These are phyloP conservation scores for Theristicus caerulescens DNA, from an alignment of 2,113 vertebrate genomes.

Conservation along the genomic window DNA sequence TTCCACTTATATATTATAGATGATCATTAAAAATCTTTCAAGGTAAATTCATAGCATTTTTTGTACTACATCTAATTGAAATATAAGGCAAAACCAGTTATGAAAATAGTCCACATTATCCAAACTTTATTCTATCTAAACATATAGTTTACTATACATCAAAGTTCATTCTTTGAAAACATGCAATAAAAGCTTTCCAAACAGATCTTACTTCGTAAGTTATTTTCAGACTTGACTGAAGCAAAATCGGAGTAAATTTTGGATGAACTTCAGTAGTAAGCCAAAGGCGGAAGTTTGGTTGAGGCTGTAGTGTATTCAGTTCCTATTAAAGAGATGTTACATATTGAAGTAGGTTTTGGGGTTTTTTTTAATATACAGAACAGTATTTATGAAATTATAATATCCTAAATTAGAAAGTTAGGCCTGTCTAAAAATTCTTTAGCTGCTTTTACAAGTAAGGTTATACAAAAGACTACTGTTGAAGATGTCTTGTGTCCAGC, in stretches of 20 bases:
- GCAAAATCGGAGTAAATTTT: constrained; percentile 89
- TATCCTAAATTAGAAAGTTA: not conserved
- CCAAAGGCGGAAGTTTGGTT: constrained; percentile 93
- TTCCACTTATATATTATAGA: not conserved
- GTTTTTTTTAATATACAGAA: not conserved
- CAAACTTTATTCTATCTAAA: not conserved
- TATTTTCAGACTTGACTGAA: constrained; percentile 97
- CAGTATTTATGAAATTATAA: not conserved
- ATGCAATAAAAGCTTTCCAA: not conserved
- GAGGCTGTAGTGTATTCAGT: constrained; percentile 88
- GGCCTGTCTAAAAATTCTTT: not conserved
- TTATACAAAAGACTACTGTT: not conserved
- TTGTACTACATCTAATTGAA: not conserved
- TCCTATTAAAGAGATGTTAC: constrained; percentile 76
- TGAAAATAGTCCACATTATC: not conserved
- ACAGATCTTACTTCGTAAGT: constrained; percentile 88
- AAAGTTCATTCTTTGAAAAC: not conserved
- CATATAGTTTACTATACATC: not conserved
- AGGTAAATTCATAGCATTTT: not conserved
- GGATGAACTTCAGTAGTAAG: constrained; percentile 94
- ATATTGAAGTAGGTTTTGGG: not conserved
- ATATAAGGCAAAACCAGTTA: not conserved
- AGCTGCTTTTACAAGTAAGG: not conserved
- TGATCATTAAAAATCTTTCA: not conserved
- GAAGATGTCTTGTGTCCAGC: not conserved